Evolutionary conservation across 37 sponge, comb jelly and placozoan species (phyloP), one percentile per base, ranked within the genome.

Genomic region (Geodia barretti): DNA sequence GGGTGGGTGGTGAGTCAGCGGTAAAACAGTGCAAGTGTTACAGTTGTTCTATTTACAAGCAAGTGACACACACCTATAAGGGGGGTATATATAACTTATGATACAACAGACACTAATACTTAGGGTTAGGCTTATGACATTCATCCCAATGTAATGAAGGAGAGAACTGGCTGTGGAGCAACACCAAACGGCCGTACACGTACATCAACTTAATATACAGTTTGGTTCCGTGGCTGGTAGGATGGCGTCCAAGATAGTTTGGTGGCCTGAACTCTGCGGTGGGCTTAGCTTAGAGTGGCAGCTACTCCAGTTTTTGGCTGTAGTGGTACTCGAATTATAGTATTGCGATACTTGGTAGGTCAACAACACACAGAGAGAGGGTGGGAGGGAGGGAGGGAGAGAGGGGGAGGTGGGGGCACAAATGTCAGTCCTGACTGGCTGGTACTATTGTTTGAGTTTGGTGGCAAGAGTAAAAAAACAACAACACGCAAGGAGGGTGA

Each of bases 131-230:
- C 7, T 47, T 47, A 47, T 17, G 54, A 47, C 54, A 47, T 47
- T 47, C 68, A 68, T 68, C 31, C 68, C 30, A 68, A 68, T 68
- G 68, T 68, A 68, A 32, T 68, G 68, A 68, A 32, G 68, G 68
- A 68, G 68, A 68, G 34, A 68, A 32, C 5, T 68, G 31, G 68
- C 33, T 64, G 65, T 47, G 54, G 54, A 47, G 54, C 14, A 47
- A 47, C 54, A 47, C 7, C 54, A 47, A 47, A 47, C 7, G 7
- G 54, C 11, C 54, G 11, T 47, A 47, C 54, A 47, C 54, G 54
- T 47, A 47, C 54, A 47, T 17, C 11, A 7, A 47, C 14, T 17
- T 47, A n/a, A n/a, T n/a, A n/a, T 47, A 47, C 54, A 47, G 54
- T 47, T 47, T 47, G 54, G 54, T 47, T 47, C 14, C 54, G 11